These are phyloP conservation scores for Idaea biselata DNA, from an alignment of 2,888 invertebrate species.

Conservation along the genomic window DNA sequence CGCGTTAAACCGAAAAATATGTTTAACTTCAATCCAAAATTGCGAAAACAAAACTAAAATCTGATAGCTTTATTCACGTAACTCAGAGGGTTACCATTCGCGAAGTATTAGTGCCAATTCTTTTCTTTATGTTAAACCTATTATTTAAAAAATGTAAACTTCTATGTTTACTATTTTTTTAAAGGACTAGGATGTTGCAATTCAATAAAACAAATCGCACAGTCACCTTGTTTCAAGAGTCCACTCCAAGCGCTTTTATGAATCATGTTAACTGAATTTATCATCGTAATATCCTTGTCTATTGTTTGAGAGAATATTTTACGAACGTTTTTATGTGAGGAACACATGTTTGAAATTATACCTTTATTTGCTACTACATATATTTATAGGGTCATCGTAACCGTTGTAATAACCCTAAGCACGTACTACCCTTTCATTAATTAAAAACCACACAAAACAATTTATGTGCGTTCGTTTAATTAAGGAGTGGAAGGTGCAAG, in stretches of 20 bases:
- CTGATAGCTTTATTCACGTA: no score
- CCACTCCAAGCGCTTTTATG: conserved; percentile 47
- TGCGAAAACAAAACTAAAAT: no score
- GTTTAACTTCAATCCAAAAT: no score
- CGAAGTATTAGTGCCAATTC: no score
- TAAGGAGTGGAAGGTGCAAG: conserved; percentile 19
- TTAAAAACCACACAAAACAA: conserved; percentile 28
- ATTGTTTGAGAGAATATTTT: conserved; percentile 48
- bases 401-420: conserved; percentile 24
- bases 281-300: conserved; percentile 46
- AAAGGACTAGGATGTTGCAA: no score
- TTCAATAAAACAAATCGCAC: background rate
- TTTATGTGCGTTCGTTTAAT: conserved; percentile 25
- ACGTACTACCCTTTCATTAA: conserved; percentile 28
- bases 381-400: conserved; percentile 32
- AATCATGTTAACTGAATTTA: conserved; percentile 51
- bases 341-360: conserved; percentile 44
- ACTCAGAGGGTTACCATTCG: no score
- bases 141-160: no score
- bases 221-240: conserved; percentile 37
- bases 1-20: no score
- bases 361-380: conserved; percentile 40
- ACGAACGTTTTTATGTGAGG: conserved; percentile 44
- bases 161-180: no score
- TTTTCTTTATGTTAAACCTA: no score